phyloP scores from a whole-genome alignment of 2,888 invertebrate genomes.

The Elmis aenea region DNA sequence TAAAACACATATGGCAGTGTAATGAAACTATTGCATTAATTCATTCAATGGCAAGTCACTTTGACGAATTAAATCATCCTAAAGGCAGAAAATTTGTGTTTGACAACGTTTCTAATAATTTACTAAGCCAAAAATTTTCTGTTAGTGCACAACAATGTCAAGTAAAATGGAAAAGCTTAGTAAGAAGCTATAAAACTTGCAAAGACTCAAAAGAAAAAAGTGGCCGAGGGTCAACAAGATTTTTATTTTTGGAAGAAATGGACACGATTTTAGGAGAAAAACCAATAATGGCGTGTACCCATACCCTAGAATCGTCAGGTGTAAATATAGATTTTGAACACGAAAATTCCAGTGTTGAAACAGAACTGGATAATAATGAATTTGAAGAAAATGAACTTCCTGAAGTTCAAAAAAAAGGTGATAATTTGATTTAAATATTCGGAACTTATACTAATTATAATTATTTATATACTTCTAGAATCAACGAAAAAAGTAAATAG shows the following conservation, averaged over 20 bases:
- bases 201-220: slow-evolving; percentile 7
- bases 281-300: slow-evolving; percentile 3
- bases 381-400: too few relatives aligned
- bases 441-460: too few relatives aligned
- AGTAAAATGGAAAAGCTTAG: slow-evolving; percentile 10
- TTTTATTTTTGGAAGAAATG: slow-evolving; percentile 9
- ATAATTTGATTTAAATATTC: too few relatives aligned
- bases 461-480: too few relatives aligned
- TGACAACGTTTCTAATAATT: slow-evolving; percentile 9
- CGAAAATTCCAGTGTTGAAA: too few relatives aligned
- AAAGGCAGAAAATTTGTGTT: slow-evolving; percentile 7
- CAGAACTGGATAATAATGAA: too few relatives aligned
- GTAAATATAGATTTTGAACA: too few relatives aligned
- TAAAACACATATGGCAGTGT: slow-evolving; percentile 2
- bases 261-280: slow-evolving; percentile 3
- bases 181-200: slow-evolving; percentile 6
- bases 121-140: slow-evolving; percentile 4
- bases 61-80: slow-evolving; percentile 5
- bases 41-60: slow-evolving; percentile 1
- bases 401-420: too few relatives aligned
- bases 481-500: too few relatives aligned
- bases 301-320: slow-evolving; percentile 3
- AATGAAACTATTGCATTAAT: slow-evolving; percentile 2
- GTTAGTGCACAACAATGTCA: slow-evolving; percentile 4
- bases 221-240: slow-evolving; percentile 5